Evolutionary conservation across 1,140 invertebrate genomes (phyloP), one percentile per base, ranked within the genome.

Genomic region (Tetragnatha versicolor): DNA sequence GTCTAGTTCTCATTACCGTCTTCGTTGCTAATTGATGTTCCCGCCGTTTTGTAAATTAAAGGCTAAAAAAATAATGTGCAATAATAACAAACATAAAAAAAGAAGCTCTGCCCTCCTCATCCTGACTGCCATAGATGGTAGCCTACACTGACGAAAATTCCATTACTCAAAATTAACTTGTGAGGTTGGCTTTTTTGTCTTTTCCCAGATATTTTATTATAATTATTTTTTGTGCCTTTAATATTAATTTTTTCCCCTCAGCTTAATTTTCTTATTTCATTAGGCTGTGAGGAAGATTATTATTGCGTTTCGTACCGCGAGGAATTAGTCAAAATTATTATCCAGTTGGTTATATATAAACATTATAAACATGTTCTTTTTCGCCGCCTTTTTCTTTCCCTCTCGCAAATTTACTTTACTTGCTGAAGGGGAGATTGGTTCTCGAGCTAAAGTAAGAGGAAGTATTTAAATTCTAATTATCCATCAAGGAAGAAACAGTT

Each of bases 401-500:
- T 14, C 55, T 35, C 42, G 65, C 39, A 68, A 51, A 68, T 70
- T 70, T 55, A 55, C 31, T 70, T 60, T 42, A 39, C 14, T 29
- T n/a, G 31, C 12, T 35, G 53, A 37, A 35, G 22, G 31, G 14
- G 53, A 35, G 51, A 60, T 77, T 63, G 55, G 55, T 75, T 61
- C 63, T 31, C 66, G 73, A 53, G 49, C 22, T n/a, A 77, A 77
- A 77, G 73, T 49, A n/a, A 33, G 42, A 42, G 61, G 49, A 66
- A 77, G 73, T 77, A 77, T 77, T 77, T 77, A 77, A 77, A 77
- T 77, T 77, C 60, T 63, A 77, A 77, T 77, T 77, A 77, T 77
- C 73, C 35, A 49, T 65, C 72, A 58, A 42, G 37, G 42, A 45
- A 77, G 27, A 29, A 77, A 47, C 73, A 77, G 60, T 77, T 77